These are phyloP conservation scores for Acronicta leporina DNA, from an alignment of 2,888 invertebrate genomes.

Conservation along the genomic window DNA sequence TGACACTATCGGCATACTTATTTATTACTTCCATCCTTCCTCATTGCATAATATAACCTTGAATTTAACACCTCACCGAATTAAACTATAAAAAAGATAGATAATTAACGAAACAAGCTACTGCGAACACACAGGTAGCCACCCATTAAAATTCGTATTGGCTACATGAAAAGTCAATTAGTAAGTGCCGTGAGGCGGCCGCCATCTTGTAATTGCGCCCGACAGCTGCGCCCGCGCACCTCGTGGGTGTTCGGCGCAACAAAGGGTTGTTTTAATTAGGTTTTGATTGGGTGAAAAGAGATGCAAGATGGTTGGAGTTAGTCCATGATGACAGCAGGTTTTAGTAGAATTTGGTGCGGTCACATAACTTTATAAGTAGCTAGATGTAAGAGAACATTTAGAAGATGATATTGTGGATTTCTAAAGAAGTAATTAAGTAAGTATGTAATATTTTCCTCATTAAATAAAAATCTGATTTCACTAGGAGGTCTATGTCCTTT, in stretches of 20 bases:
- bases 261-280: constrained; percentile 65
- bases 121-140: constrained; percentile 68
- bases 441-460: no score
- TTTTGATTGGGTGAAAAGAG: constrained; percentile 50
- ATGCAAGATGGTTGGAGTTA: constrained; percentile 14
- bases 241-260: constrained; percentile 65
- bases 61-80: constrained; percentile 24
- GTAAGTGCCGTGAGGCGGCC: constrained; percentile 73
- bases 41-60: background rate
- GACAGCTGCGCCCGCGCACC: constrained; percentile 81
- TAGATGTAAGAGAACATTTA: no score
- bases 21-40: constrained; percentile 1
- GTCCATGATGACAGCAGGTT: constrained; percentile 1
- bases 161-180: constrained; percentile 89
- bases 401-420: no score
- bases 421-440: no score
- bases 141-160: constrained; percentile 65
- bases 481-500: no score
- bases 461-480: no score
- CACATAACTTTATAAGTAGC: no score
- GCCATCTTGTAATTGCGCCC: constrained; percentile 82
- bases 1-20: background rate
- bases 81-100: constrained; percentile 54
- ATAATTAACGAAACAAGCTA: constrained; percentile 63
- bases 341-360: background rate